Evolutionary conservation across 2,888 invertebrate species (phyloP), one percentile per base, ranked within the genome.

Genomic region (Frankliniella intonsa): DNA sequence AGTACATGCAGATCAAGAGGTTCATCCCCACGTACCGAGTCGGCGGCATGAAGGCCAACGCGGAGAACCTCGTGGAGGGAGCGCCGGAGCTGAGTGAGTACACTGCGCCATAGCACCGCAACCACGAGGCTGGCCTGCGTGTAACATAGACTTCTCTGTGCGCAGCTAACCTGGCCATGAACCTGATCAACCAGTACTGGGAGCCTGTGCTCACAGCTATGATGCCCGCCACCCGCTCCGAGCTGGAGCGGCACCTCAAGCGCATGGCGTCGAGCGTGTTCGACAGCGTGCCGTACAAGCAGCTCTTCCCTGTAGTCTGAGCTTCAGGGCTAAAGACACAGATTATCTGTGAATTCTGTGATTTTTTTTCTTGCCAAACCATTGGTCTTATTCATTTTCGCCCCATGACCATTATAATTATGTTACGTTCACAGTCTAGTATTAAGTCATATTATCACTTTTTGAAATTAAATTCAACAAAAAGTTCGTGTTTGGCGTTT

Each of bases 1-100:
- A 89, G 3, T 91, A 89, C 86, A 83, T 92, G 84, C 88, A 88
- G 83, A 87, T 92, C 19, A 88, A 89, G 19, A 90, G 90, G 14
- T 91, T 92, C 86, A 90, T 76, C 69, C 69, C 69, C 22, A 76
- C 69, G 22, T 76, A 76, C 69, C 22, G 22, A 12, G 69, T 76
- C 22, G 69, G 25, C 11, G 69, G 69, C 25, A 76, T 76, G 69
- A 76, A 25, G 69, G 25, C 22, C 69, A 25, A 25, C 69, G 69
- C 22, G 10, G 69, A 76, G 69, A 76, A 76, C 69, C 69, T 76
- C 11, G 69, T 76, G 22, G 69, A 76, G 25, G 69, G 69, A 22
- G 69, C 69, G 10, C 69, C 69, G 0, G 69, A 76, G 69, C 69
- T 76, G 22, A 76, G 69, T 76, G 69, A 76, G 69, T 76, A 10